Conservation (phyloP, 1,140 invertebrate species). For the Drosophila lowei region DNA sequence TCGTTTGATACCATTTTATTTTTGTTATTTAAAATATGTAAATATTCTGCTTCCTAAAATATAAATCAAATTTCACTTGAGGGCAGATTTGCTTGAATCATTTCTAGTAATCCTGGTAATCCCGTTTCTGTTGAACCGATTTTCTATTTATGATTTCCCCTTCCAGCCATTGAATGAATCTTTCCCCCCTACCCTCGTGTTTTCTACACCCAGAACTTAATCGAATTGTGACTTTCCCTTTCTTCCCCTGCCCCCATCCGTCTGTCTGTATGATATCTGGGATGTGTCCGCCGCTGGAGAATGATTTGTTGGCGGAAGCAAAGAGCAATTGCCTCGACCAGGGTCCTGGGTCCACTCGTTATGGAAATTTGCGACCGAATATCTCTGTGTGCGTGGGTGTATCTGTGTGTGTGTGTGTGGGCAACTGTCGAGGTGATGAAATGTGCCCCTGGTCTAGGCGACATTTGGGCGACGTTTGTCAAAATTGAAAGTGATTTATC, state of each 20-base stretch:
- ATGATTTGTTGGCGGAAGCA: conserved; percentile 55
- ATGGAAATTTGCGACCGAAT: conserved; percentile 37
- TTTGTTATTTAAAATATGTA: too few relatives aligned
- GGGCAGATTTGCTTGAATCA: too few relatives aligned
- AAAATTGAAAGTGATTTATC: conserved; percentile 80
- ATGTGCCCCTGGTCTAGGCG: conserved; percentile 50
- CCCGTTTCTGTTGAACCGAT: too few relatives aligned
- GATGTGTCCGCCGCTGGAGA: conserved; percentile 38
- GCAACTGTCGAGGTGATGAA: conserved; percentile 48
- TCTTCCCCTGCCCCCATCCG: not conserved
- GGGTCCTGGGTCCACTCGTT: conserved; percentile 21
- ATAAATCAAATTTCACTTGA: too few relatives aligned
- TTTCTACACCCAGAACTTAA: too few relatives aligned
- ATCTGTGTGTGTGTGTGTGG: conserved; percentile 12
- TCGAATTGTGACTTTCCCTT: conserved; percentile 46
- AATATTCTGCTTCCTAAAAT: too few relatives aligned
- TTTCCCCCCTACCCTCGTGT: not conserved
- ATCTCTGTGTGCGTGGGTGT: not conserved
- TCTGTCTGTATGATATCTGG: conserved; percentile 40
- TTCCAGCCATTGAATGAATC: not conserved
- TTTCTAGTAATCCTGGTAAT: too few relatives aligned
- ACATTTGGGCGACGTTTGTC: conserved; percentile 75
- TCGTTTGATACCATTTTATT: too few relatives aligned
- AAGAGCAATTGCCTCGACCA: conserved; percentile 39
- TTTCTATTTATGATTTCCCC: conserved; percentile 13